Evolutionary conservation across 2,797 vertebrate genomes (phyloP).

Genomic region (Amazona ochrocephala): DNA sequence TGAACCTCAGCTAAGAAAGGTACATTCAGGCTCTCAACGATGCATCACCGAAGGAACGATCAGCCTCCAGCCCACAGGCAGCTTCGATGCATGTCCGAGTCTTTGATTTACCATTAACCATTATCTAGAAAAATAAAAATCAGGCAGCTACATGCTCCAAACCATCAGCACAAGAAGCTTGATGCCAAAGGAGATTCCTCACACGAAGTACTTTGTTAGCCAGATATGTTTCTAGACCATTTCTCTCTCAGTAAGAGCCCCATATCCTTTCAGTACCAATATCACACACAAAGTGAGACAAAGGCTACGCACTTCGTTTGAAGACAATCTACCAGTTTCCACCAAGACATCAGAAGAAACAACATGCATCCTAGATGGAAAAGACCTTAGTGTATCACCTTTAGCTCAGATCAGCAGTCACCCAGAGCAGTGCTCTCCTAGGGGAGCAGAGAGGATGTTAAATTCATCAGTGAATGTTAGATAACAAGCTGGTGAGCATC

Average conservation of each 20-base stretch:
- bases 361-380: not conserved
- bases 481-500: conserved; percentile 1
- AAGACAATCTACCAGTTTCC: not conserved
- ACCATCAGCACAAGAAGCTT: rapidly evolving
- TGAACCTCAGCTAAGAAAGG: not conserved
- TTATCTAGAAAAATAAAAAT: not conserved
- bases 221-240: not conserved
- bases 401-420: not conserved
- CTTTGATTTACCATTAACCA: not conserved
- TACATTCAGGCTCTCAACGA: not conserved
- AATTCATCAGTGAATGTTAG: not conserved
- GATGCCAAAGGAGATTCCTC: not conserved
- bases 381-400: not conserved
- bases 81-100: not conserved
- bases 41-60: not conserved
- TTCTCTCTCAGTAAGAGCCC: not conserved
- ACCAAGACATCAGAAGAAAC: not conserved
- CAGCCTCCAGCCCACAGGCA: not conserved
- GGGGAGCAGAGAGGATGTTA: not conserved
- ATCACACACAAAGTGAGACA: not conserved
- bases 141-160: not conserved
- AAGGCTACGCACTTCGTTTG: not conserved
- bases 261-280: not conserved
- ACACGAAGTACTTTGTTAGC: not conserved
- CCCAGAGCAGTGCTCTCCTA: not conserved